Conservation (phyloP, 2,888 invertebrate genomes). For the Isoperla grammatica region DNA sequence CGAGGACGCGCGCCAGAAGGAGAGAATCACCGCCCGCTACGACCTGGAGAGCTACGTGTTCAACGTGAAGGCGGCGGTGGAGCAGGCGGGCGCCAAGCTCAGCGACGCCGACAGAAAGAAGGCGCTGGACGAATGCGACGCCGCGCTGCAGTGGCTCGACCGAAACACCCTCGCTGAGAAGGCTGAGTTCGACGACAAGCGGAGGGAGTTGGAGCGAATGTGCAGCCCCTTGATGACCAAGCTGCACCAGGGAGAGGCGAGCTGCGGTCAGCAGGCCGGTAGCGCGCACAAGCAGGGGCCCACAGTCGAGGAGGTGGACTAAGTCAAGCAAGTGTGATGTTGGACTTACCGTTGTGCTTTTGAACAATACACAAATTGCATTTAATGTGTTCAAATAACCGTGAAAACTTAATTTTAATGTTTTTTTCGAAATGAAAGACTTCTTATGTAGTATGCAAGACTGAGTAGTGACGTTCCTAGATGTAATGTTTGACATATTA, state of each 20-base stretch:
- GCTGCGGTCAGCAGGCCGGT: constrained; percentile 22
- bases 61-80: constrained; percentile 40
- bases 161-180: constrained; percentile 46
- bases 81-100: constrained; percentile 41
- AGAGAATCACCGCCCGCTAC: constrained; percentile 45
- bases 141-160: constrained; percentile 46
- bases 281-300: constrained; percentile 44
- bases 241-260: constrained; percentile 35
- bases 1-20: constrained; percentile 41
- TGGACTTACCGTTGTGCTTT: background rate
- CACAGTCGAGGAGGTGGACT: constrained; percentile 51
- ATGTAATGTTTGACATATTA: no score
- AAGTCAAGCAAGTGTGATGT: no score
- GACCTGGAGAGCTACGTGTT: constrained; percentile 43
- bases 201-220: constrained; percentile 43
- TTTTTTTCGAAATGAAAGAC: no score
- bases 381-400: no score
- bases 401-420: no score
- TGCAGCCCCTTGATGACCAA: constrained; percentile 44
- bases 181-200: constrained; percentile 44
- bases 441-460: no score
- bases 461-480: no score
- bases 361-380: no score
- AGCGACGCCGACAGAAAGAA: constrained; percentile 42
- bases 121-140: constrained; percentile 40